Base-by-base conservation (phyloP, 2,113 vertebrate species). In the Paratilapia polleni region DNA sequence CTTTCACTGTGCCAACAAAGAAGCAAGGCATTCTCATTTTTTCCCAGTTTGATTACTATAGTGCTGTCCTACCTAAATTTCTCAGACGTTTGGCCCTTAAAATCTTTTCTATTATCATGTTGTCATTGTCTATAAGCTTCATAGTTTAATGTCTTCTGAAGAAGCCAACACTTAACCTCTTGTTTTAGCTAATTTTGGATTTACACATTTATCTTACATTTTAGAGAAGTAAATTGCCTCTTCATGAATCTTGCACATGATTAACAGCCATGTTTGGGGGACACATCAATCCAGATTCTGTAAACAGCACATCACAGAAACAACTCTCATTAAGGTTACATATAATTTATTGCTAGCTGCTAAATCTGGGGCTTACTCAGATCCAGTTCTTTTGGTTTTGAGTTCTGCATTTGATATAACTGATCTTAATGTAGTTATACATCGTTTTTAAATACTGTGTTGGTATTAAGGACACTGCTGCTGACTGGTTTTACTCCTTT, bases 321-420 rank as follows among this genome's bases (percentile, higher is more conserved):
- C 63, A 43, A 38, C 4, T 43, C 41, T 43, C 41, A 12, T 41
- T 13, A 43, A 43, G 41, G 41, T 43, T 4, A 43, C 1, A 38
- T 41, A 66, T 36, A 66, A 26, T 43, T 38, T 1, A 4, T 24
- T 24, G n/a, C n/a, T n/a, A n/a, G n/a, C n/a, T n/a, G n/a, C n/a
- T n/a, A n/a, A n/a, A n/a, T n/a, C n/a, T n/a, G n/a, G n/a, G n/a
- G n/a, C n/a, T n/a, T n/a, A n/a, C 41, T 41, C 36, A 64, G 63
- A 43, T 66, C 63, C 41, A 24, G 4, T 68, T 68, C 14, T 26
- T 47, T 47, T 68, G 38, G 0, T 26, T 8, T 6, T 38, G 2
- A 26, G 38, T 47, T 68, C 64, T 68, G 38, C 38, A 68, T 47
- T 68, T 68, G 38, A 47, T 68, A 24, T 26, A 68, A 68, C 38